Evolutionary conservation across 2,797 vertebrate species (phyloP).

Genomic region (Xenopus petersii): DNA sequence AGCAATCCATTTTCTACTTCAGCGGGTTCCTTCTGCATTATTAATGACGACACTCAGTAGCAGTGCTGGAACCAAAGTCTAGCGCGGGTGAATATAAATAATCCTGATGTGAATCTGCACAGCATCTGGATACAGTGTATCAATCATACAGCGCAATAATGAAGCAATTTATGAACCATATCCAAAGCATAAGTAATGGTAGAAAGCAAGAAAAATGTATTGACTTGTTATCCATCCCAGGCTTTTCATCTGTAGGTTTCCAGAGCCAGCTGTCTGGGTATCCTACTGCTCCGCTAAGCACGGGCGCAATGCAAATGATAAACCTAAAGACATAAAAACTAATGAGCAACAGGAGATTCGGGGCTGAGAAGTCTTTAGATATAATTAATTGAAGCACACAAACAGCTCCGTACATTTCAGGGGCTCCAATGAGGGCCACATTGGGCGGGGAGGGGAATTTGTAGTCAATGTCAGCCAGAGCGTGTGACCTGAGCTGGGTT

Average conservation of each 20-base stretch:
- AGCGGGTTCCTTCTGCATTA: slow-evolving; percentile 23
- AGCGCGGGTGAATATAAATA: slow-evolving; percentile 21
- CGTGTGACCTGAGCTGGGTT: neutral
- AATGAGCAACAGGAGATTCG: slow-evolving; percentile 8
- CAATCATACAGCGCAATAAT: slow-evolving; percentile 29
- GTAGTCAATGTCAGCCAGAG: neutral
- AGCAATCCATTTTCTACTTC: neutral
- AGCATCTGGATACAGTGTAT: slow-evolving; percentile 23
- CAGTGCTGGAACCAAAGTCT: neutral
- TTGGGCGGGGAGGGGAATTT: too few species aligned
- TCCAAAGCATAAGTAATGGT: slow-evolving; percentile 18
- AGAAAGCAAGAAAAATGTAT: slow-evolving; percentile 25
- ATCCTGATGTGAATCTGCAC: slow-evolving; percentile 1
- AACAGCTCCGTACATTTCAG: neutral
- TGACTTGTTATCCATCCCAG: slow-evolving; percentile 14
- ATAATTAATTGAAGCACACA: neutral
- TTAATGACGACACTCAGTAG: slow-evolving; percentile 22
- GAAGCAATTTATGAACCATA: slow-evolving; percentile 37
- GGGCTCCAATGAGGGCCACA: neutral
- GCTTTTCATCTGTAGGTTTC: slow-evolving; percentile 16
- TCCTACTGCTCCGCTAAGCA: slow-evolving; percentile 6
- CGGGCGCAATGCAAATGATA: slow-evolving; percentile 16
- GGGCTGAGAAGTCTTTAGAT: neutral
- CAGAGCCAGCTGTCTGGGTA: slow-evolving; percentile 14
- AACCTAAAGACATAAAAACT: slow-evolving; percentile 5